Percentiles rank a stretch among this genome's conserved stretches.
These are phyloP conservation scores for Petaurus breviceps DNA, from an alignment of 2,113 vertebrate species.

Conservation along the genomic window DNA sequence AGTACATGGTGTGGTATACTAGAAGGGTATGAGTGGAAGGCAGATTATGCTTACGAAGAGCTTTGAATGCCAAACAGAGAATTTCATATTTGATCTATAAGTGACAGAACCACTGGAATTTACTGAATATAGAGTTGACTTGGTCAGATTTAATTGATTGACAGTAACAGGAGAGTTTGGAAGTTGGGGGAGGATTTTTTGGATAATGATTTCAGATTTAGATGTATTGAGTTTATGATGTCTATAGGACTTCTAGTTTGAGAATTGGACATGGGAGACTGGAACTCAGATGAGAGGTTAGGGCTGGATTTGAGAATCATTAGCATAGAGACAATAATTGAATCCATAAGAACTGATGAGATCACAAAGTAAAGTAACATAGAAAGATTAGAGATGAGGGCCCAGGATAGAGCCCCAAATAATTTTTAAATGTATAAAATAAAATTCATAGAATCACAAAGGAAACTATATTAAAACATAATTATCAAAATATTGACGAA, in stretches of 20 bases:
- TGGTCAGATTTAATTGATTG: neutral
- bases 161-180: neutral
- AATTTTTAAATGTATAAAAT: neutral
- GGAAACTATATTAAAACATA: neutral
- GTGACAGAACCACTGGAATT: neutral
- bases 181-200: neutral
- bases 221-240: neutral
- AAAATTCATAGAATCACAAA: neutral
- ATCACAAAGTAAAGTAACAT: neutral
- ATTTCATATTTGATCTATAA: neutral
- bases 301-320: neutral
- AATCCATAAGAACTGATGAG: neutral
- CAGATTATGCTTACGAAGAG: no score
- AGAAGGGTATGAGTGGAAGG: neutral
- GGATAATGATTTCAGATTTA: neutral
- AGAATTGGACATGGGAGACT: neutral
- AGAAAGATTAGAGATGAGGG: neutral
- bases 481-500: neutral
- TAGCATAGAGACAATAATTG: neutral
- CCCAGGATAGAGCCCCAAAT: neutral
- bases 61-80: neutral
- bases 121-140: neutral
- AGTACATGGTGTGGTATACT: neutral
- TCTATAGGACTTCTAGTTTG: neutral
- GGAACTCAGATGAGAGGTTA: neutral